phyloP scores from a whole-genome alignment of 2,113 vertebrate genomes.

The Jacana jacana region DNA sequence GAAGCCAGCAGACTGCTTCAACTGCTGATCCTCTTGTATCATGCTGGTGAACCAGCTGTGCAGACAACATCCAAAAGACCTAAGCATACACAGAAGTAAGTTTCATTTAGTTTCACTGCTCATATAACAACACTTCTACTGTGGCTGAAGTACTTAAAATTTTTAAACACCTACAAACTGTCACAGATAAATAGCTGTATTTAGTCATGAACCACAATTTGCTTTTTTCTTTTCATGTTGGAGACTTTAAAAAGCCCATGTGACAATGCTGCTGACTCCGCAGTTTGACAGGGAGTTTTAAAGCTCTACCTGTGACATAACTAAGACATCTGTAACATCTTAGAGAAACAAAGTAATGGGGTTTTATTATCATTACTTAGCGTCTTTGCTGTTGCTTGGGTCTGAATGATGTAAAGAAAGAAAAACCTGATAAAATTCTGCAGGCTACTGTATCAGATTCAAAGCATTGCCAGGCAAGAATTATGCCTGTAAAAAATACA shows the following conservation, averaged over 20 bases:
- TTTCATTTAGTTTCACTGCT: background rate
- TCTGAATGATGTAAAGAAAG: background rate
- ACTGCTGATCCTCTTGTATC: accelerated
- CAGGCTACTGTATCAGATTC: background rate
- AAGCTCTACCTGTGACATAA: background rate
- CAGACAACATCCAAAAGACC: background rate
- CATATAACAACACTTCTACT: accelerated
- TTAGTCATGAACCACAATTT: background rate
- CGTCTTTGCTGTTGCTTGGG: background rate
- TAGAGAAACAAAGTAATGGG: background rate
- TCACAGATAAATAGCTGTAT: background rate
- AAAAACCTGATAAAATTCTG: background rate
- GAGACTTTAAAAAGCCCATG: background rate
- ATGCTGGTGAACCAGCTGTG: background rate
- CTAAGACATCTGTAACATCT: background rate
- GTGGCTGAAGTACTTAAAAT: background rate
- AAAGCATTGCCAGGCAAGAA: background rate
- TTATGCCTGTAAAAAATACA: background rate
- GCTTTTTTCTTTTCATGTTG: background rate
- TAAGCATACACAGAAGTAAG: background rate
- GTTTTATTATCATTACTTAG: background rate
- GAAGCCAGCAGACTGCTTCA: background rate
- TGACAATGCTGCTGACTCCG: background rate
- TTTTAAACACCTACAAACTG: background rate
- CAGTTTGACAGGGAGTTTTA: background rate